These are phyloP conservation scores for Tragelaphus scriptus DNA, from an alignment of 2,113 vertebrate genomes.

Conservation along the genomic window DNA sequence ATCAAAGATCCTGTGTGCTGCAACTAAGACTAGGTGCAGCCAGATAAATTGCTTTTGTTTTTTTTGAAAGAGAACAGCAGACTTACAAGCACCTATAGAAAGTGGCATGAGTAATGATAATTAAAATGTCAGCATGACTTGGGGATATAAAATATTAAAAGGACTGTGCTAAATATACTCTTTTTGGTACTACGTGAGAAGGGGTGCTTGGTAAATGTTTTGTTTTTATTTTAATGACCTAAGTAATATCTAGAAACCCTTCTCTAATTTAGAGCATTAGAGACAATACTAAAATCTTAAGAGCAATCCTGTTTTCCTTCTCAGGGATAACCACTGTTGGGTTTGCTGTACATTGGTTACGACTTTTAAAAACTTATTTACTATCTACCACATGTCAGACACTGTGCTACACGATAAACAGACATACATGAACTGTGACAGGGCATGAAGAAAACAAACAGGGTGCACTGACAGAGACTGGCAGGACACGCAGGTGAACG, in stretches of 20 bases:
- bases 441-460: background rate
- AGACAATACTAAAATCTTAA: background rate
- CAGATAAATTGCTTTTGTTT: background rate
- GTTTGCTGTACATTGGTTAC: background rate
- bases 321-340: background rate
- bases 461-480: background rate
- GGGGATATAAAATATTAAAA: background rate
- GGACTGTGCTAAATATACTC: background rate
- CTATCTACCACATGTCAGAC: background rate
- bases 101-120: background rate
- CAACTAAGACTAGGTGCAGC: background rate
- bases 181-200: background rate
- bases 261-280: background rate
- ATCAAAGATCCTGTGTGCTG: background rate
- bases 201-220: background rate
- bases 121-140: background rate
- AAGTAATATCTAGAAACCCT: background rate
- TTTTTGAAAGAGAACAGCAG: background rate
- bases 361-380: slow-evolving; percentile 10
- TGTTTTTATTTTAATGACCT: background rate
- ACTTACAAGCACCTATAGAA: background rate
- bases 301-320: background rate
- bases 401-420: background rate
- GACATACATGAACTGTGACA: background rate
- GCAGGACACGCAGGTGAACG: fast-evolving